These are phyloP conservation scores for Oreochromis aureus DNA, from an alignment of 2,113 vertebrate genomes.

Conservation along the genomic window DNA sequence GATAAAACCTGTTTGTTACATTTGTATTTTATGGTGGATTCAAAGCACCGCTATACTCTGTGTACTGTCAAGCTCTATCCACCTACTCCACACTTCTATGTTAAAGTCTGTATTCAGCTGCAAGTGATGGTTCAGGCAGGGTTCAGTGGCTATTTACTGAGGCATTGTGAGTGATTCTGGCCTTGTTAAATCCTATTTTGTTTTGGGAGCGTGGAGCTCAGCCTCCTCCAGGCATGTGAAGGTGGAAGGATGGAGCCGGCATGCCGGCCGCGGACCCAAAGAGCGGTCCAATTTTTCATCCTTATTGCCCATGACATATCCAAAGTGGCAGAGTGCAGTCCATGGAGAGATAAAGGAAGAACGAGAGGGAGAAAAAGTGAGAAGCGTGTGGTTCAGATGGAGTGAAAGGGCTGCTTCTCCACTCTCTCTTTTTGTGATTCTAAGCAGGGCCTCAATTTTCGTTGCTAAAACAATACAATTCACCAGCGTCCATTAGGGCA, in stretches of 20 bases:
- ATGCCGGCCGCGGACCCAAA: conserved; percentile 47
- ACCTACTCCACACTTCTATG: not conserved
- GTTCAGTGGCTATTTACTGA: conserved; percentile 53
- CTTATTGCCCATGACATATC: conserved; percentile 85
- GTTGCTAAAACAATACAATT: conserved; percentile 53
- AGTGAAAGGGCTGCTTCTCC: conserved; percentile 12
- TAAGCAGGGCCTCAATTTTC: conserved; percentile 19
- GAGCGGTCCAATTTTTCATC: conserved; percentile 84
- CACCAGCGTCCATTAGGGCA: conserved; percentile 8
- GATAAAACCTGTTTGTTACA: not conserved
- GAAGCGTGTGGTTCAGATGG: conserved; percentile 12
- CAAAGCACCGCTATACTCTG: not conserved
- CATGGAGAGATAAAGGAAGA: not conserved
- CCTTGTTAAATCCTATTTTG: conserved; percentile 78
- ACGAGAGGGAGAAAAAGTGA: not conserved
- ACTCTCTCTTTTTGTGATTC: not conserved
- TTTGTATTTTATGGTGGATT: not conserved
- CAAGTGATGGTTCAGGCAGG: conserved; percentile 28
- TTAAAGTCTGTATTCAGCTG: conserved; percentile 12
- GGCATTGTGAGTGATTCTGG: conserved; percentile 54
- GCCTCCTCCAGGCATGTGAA: conserved; percentile 68
- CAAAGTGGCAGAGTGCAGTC: conserved; percentile 73
- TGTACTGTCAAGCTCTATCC: conserved; percentile 1
- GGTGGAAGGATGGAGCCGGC: conserved; percentile 49
- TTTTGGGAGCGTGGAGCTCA: conserved; percentile 53